Evolutionary conservation across 2,888 invertebrate genomes (phyloP), one percentile per base, ranked within the genome.

Genomic region (Eledone cirrhosa): DNA sequence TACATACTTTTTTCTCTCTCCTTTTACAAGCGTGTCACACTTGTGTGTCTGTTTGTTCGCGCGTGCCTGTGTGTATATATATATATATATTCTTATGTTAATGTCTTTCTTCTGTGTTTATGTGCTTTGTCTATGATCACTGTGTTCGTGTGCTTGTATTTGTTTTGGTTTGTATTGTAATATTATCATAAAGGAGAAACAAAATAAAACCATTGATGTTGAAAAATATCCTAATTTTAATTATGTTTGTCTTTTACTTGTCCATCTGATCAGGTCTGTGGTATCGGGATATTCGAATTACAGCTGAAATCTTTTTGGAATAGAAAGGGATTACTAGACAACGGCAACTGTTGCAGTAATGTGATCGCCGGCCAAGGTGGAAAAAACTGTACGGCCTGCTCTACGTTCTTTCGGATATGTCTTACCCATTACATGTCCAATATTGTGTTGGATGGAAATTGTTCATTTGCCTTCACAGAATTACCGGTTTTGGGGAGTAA

Each of bases 351-450:
- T 93, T 98, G 98, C 93, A 94, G 94, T 91, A 41, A 41, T 41
- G 41, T 41, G 41, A 11, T 11, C 41, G 11, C 41, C 41, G 96
- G 95, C 90, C 82, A 89, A 74, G 81, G 81, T 79, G 82, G 90
- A 79, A 81, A 81, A 48, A 84, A 85, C 69, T 79, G 81, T 80
- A 92, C 92, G 83, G 92, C 94, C 88, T 98, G 98, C 92, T 94
- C 94, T 92, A 97, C 97, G 90, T 94, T 96, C 92, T 97, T 98
- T 93, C 94, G 97, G 89, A 95, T 98, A 89, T 98, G 98, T 92
- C 94, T 98, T 90, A 97, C 97, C 92, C 96, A 98, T 91, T 98
- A 97, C 92, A 97, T 98, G 93, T 95, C 94, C 79, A 95, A 95
- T 91, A 97, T 98, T 92, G 96, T 97, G 92, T 95, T 95, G 84